Evolutionary conservation across 53 echinoderm and acorn worm genomes (phyloP), one percentile per base, ranked within the genome.

Genomic region (Echinometra lucunter): DNA sequence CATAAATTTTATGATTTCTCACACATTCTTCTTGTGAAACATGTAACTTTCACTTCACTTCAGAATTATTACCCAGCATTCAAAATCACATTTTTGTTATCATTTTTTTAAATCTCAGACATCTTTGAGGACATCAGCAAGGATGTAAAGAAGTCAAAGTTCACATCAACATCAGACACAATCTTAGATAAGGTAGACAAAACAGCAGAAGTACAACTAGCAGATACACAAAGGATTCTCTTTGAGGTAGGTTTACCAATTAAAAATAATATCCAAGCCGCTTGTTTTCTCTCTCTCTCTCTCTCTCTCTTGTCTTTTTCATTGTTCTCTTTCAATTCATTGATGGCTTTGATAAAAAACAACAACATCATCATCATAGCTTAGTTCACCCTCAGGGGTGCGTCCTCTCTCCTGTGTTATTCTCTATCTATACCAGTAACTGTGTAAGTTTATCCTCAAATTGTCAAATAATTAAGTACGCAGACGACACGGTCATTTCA

Each of bases 91-190:
- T 56, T 13, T 56, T 56, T 56, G 8, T 56, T 56, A 7, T 66
- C 19, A 40, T 10, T 81, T 47, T 89, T 34, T 37, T 63, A 1
- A 37, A 57, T 58, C 55, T 16, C 94, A 99, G 99, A 99, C 94
- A 85, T 99, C n/a, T 98, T 99, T 96, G 99, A 99, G 75, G 99
- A 99, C 88, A 97, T 99, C 94, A 99, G 99, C 89, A 99, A 99
- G 75, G 94, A 99, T 95, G 97, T 97, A 37, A 99, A 99, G 92
- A 98, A 91, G 93, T 95, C 97, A 37, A 97, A 96, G 95, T 99
- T 99, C 93, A 96, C 96, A 23, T 97, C 98, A 19, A 96, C 95
- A 21, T 95, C 97, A 57, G 99, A 99, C 91, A 99, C 99, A 63
- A 97, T 98, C 67, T 92, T 97, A 27, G 96, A 99, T 82, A 99